A percentile compares a stretch with the other conserved stretches of the same genome.
phyloP scores from a whole-genome alignment of 2,113 vertebrate species.

The Lampris incognitus region DNA sequence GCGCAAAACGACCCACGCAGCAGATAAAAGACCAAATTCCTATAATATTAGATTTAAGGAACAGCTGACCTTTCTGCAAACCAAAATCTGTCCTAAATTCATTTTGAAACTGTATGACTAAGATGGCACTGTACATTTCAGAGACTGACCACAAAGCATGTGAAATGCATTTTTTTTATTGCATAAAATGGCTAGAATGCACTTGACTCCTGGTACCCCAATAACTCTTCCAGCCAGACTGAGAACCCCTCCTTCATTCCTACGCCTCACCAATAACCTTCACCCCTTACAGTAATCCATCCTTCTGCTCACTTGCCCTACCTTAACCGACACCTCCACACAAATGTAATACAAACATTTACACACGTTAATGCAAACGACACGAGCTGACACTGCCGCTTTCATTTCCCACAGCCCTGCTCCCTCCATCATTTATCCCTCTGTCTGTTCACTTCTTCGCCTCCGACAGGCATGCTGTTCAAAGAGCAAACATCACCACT shows the following conservation, averaged over 20 bases:
- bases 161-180: no score
- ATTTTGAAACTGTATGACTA: no score
- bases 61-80: no score
- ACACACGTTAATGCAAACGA: constrained; percentile 33
- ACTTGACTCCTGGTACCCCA: no score
- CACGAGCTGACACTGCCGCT: background rate
- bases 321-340: background rate
- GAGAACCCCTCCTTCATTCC: background rate
- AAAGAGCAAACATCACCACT: constrained; percentile 27
- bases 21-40: no score
- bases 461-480: constrained; percentile 10
- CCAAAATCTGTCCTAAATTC: no score
- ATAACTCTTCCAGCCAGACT: background rate
- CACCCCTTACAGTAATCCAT: background rate
- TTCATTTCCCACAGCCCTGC: background rate
- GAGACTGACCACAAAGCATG: no score
- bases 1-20: no score
- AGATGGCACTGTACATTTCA: no score
- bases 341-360: constrained; percentile 17
- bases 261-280: background rate
- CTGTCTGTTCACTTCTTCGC: constrained; percentile 42
- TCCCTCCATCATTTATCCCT: constrained; percentile 24
- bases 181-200: no score
- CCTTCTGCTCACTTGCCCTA: background rate
- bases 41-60: no score